Base-by-base conservation (phyloP, 2,113 vertebrate genomes). In the Solea senegalensis region DNA sequence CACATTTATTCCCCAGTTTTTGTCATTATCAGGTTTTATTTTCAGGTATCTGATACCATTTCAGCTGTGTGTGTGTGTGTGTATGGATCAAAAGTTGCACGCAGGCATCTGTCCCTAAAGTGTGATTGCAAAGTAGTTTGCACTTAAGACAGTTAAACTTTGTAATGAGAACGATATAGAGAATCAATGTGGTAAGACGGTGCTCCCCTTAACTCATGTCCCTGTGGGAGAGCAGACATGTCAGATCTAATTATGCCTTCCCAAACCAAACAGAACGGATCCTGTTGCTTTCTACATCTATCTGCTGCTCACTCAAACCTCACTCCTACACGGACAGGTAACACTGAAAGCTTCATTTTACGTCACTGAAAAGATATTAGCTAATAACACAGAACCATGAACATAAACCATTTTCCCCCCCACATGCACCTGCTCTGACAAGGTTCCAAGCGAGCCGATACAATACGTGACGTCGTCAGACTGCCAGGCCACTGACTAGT, bases 201-300 rank as follows among this genome's bases (percentile, higher is more conserved):
- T 34, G 34, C 65, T 67, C 11, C 65, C 15, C 69, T 71, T 50
- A 53, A 66, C 69, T 70, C 48, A 34, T 16, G 27, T 49, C 61
- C 67, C 76, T 69, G 41, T 71, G 66, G 65, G 76, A 79, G 16
- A 85, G 72, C 60, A 56, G 63, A 65, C 62, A 60, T 64, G 80
- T 83, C 71, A 57, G 51, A 65, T 57, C 66, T 85, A 74, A 80
- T 89, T 85, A 83, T 73, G 44, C 54, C 69, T 76, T 76, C 57
- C 52, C 60, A 70, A 86, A 85, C 79, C 72, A 81, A 68, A 81
- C 73, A 72, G 80, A 84, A 86, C 76, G 78, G 78, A 74, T 76
- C 45, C 65, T 76, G 65, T 81, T 63, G 46, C 69, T 66, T 58
- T 72, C 62, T 75, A 58, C 60, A 67, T 75, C 16, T 70, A 41